Evolutionary conservation across 1,140 invertebrate species (phyloP), one percentile per base, ranked within the genome.

Genomic region (Drosophila rufa): DNA sequence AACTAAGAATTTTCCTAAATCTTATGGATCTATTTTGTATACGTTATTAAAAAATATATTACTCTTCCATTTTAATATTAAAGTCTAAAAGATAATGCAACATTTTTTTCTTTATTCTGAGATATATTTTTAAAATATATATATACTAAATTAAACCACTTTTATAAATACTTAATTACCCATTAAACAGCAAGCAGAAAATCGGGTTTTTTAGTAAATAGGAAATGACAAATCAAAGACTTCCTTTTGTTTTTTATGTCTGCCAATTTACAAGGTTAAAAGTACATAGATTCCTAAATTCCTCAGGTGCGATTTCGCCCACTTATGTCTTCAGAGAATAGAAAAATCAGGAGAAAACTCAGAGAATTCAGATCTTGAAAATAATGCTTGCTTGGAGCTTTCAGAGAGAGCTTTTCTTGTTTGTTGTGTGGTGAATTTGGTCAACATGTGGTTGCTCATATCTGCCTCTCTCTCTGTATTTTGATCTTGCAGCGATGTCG

Each of bases 371-470:
- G 19, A 15, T 42, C 22, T 11, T 12, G 11, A 58, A 65, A 14
- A 60, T 25, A 33, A 22, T 42, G 53, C 17, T 27, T 1, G 9
- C 15, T 56, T 48, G 40, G 22, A 62, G 61, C 69, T 75, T 75
- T 75, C 9, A 8, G 45, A 57, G 56, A 53, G 51, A 58, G 50
- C 33, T 55, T 58, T 53, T 43, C 45, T 17, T 12, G 65, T 79
- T 87, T 87, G 87, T 91, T 89, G 83, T 92, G 78, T 91, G 87
- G 89, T 87, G 80, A 89, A 66, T 87, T 87, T 68, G 38, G n/a
- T 53, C 65, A 87, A 89, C 84, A 87, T 87, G 84, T 87, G 84
- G 84, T 89, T 89, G 80, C 51, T 42, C 11, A 47, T 71, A 7
- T 50, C 46, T 50, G 27, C 40, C 47, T 45, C 48, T 46, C 47